Conservation (phyloP, 2,113 vertebrate genomes). For the Xiphophorus couchianus region DNA sequence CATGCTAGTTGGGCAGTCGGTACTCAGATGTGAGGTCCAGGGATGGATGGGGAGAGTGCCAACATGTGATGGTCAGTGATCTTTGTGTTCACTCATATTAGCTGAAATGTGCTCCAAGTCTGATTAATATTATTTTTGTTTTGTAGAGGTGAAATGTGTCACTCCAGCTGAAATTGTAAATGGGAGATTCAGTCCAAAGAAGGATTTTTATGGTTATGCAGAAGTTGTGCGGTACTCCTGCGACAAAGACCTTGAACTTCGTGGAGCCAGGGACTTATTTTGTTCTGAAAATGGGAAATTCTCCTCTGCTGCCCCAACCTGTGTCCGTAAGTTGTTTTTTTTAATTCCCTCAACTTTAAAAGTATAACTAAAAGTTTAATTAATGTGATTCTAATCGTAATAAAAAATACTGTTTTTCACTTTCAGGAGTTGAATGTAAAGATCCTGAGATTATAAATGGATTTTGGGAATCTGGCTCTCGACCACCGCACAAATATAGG, state of each 20-base stretch:
- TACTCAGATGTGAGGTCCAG: fast-evolving
- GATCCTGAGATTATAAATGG: fast-evolving
- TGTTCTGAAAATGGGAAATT: constrained; percentile 51
- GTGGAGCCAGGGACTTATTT: fast-evolving
- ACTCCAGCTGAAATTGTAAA: fast-evolving
- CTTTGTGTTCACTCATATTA: not conserved
- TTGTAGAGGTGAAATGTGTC: constrained; percentile 52
- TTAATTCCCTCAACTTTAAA: no score
- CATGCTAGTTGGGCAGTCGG: not conserved
- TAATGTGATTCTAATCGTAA: not conserved
- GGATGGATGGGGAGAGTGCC: constrained; percentile 47
- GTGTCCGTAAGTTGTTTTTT: constrained; percentile 58
- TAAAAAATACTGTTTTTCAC: not conserved
- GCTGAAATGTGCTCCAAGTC: not conserved
- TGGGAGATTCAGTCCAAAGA: fast-evolving
- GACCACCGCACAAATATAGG: not conserved
- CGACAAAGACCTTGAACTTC: fast-evolving
- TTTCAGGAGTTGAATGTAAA: constrained; percentile 29
- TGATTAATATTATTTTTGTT: constrained; percentile 7
- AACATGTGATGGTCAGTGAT: constrained; percentile 43
- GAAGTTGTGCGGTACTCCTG: constrained; percentile 23
- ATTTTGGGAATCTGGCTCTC: fast-evolving
- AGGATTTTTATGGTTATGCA: fast-evolving
- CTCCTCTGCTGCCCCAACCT: constrained; percentile 45
- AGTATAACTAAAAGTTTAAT: no score